Evolutionary conservation across 2,113 vertebrate genomes (phyloP).

Genomic region (Lophochroa leadbeateri): DNA sequence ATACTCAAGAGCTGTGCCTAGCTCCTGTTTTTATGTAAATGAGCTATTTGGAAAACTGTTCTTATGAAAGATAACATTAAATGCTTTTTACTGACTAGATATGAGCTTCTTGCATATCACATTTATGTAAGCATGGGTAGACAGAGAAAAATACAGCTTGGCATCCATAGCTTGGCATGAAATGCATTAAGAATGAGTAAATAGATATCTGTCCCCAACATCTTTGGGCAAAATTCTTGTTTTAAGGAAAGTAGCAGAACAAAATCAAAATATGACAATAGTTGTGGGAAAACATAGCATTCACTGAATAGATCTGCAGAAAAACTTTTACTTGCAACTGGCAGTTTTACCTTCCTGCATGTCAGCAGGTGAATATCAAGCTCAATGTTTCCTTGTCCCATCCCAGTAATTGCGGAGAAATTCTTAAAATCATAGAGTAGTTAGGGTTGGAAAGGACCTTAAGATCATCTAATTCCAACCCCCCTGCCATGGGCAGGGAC

Average conservation of each 20-base stretch:
- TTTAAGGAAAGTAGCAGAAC: not conserved
- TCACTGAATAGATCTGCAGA: not conserved
- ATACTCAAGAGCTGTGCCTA: not conserved
- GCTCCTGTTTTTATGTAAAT: not conserved
- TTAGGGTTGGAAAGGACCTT: too few relatives aligned
- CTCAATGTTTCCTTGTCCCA: not conserved
- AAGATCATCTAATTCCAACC: too few relatives aligned
- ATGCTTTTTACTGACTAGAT: not conserved
- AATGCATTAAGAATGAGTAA: not conserved
- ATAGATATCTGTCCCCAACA: not conserved
- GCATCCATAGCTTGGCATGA: not conserved
- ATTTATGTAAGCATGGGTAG: not conserved
- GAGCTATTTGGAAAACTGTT: not conserved
- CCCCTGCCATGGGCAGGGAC: too few relatives aligned
- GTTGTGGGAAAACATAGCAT: not conserved
- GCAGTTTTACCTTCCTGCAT: not conserved
- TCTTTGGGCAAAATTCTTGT: not conserved
- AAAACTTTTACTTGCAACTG: not conserved
- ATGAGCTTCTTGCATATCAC: rapidly evolving
- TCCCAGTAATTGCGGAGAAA: not conserved
- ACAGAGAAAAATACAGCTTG: not conserved
- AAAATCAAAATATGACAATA: not conserved
- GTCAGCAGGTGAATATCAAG: not conserved
- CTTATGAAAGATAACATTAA: not conserved
- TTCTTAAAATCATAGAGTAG: not conserved